phyloP scores from a whole-genome alignment of 2,113 vertebrate genomes.

The Melospiza georgiana region DNA sequence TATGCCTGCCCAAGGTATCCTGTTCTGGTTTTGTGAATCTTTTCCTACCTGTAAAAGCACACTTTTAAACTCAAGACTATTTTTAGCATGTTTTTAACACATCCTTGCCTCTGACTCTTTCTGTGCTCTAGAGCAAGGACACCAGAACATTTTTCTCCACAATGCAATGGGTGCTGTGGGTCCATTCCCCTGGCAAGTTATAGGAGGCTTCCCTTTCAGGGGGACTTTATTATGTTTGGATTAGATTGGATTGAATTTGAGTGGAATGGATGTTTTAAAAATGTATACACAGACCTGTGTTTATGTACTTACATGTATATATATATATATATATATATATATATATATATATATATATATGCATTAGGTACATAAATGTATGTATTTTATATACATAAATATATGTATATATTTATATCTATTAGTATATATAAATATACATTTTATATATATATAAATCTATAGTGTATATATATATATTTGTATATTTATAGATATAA shows the following conservation, averaged over 20 bases:
- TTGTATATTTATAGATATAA: too few relatives aligned
- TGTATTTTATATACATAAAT: too few relatives aligned
- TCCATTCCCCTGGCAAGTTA: not conserved
- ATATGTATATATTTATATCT: too few relatives aligned
- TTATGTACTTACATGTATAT: rapidly evolving
- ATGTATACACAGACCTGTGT: not conserved
- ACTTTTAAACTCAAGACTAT: not conserved
- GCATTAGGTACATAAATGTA: too few relatives aligned
- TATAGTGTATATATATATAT: too few relatives aligned
- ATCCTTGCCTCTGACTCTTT: not conserved
- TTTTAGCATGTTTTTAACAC: not conserved
- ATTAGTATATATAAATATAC: too few relatives aligned
- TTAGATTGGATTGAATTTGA: not conserved
- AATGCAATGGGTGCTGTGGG: not conserved
- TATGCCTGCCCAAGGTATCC: not conserved
- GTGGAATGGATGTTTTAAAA: not conserved
- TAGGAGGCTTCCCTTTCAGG: not conserved
- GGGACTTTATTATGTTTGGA: not conserved
- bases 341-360: too few relatives aligned
- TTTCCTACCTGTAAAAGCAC: not conserved
- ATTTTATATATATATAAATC: too few relatives aligned
- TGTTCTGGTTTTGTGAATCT: not conserved
- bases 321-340: too few relatives aligned
- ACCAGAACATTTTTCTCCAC: not conserved
- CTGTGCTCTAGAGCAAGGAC: not conserved